Base-by-base conservation (phyloP, 2,113 vertebrate genomes). In the Gracilinanus agilis region DNA sequence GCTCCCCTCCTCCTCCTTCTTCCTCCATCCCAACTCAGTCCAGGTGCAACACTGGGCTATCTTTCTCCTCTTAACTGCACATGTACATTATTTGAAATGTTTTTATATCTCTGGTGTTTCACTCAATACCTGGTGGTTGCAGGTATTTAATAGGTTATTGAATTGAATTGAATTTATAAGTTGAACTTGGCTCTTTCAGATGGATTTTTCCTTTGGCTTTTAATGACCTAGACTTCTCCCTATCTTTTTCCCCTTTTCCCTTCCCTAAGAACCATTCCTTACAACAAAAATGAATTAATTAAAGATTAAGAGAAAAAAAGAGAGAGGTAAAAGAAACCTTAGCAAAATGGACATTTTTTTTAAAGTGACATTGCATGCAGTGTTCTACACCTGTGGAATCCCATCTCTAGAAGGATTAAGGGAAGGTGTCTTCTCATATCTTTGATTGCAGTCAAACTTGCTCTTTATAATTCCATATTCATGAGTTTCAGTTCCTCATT, bases 51-150 rank as follows among this genome's bases (percentile, higher is more conserved):
- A 53, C 25, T 40, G 89, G 92, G 54, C 93, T 90, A 94, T 88
- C 29, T 96, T 55, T 95, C 19, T 91, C 92, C 34, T 88, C 92
- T 49, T 96, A 96, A 96, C 61, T 94, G 55, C 55, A 55, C 92
- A 94, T 91, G 54, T 95, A 98, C 95, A 13, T 96, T 95, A 96
- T 97, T 93, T 93, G 44, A 93, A 75, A 93, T 95, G 7, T 83
- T 16, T 83, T 83, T 83, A 83, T 21, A 83, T 40, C n/a, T 40
- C 19, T 16, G 21, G 34, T 40, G 67, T 83, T n/a, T 83, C 21
- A 40, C 19, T 40, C 7, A 83, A 16, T 83, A 40, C 67, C 34
- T 40, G 13, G 40, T 83, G 40, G 16, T 40, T 23, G 16, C 3
- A n/a, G 61, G 61, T n/a, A 75, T 34, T n/a, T n/a, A 34, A 34